phyloP scores from a whole-genome alignment of 2,888 invertebrate species.

The Harmothoe impar region DNA sequence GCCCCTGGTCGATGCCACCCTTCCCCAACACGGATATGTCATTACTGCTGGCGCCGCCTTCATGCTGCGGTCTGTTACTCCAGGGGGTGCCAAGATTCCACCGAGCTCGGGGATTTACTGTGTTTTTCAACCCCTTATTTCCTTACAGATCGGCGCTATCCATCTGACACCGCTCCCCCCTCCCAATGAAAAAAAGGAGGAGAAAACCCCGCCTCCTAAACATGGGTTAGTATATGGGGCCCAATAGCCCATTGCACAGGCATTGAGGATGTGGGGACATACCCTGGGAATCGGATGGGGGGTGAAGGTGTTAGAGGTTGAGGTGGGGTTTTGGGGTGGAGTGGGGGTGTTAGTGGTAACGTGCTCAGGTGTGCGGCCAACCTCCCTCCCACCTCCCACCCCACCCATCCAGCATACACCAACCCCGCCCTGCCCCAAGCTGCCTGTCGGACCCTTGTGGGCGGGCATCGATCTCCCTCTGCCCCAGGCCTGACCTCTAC shows the following conservation, averaged over 20 bases:
- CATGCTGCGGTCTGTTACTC: not conserved
- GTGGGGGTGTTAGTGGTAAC: not conserved
- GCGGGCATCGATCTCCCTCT: not conserved
- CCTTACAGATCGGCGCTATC: not conserved
- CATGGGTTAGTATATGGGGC: no score
- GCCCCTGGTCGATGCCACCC: constrained; percentile 25
- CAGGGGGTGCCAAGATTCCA: not conserved
- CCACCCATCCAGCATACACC: not conserved
- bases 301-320: not conserved
- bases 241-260: no score
- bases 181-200: no score
- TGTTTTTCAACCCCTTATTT: not conserved
- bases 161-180: not conserved
- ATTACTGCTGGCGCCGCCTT: constrained; percentile 22
- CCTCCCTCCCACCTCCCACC: not conserved
- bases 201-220: no score
- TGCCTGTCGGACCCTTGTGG: constrained; percentile 26
- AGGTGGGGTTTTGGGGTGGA: not conserved
- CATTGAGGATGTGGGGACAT: no score
- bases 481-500: constrained; percentile 7
- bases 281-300: not conserved
- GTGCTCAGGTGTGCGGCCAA: not conserved
- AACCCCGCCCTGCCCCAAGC: not conserved
- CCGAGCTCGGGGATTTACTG: not conserved
- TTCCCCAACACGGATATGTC: constrained; percentile 52